Percentiles rank a stretch among this genome's conserved stretches.
phyloP scores from a whole-genome alignment of 2,888 invertebrate genomes.

The Trachelus tabidus region DNA sequence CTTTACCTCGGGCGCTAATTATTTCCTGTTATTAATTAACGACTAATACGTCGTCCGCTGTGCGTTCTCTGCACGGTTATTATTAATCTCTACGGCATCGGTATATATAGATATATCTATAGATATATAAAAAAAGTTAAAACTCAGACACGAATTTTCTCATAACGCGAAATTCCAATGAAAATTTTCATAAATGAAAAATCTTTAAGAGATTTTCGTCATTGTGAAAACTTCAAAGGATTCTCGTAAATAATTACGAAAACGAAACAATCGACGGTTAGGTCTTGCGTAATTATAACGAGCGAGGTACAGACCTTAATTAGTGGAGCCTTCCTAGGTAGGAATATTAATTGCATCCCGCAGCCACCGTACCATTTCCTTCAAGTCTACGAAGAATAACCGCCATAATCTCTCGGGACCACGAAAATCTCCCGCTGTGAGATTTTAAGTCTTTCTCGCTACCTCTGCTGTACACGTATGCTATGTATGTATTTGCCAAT shows the following conservation, averaged over 20 bases:
- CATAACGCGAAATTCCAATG: background rate
- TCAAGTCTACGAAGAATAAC: background rate
- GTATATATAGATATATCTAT: background rate
- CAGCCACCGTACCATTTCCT: background rate
- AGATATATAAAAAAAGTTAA: background rate
- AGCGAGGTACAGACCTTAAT: slow-evolving; percentile 26
- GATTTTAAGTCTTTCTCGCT: background rate
- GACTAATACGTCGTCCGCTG: slow-evolving; percentile 31
- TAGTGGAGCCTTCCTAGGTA: slow-evolving; percentile 42
- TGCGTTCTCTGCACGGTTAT: background rate
- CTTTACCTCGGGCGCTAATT: slow-evolving; percentile 22
- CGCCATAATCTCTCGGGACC: background rate
- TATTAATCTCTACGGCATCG: background rate
- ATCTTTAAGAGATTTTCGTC: background rate
- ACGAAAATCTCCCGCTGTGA: background rate
- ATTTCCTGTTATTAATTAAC: slow-evolving; percentile 40
- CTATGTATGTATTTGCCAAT: background rate
- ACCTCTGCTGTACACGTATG: background rate
- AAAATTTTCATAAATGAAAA: background rate
- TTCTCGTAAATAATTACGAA: too few species aligned
- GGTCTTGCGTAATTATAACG: background rate
- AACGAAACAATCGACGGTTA: background rate
- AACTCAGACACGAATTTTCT: background rate
- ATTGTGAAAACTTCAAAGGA: too few species aligned
- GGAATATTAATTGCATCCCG: slow-evolving; percentile 43